Evolutionary conservation across 2,113 vertebrate species (phyloP).

Genomic region (Corythoichthys intestinalis): DNA sequence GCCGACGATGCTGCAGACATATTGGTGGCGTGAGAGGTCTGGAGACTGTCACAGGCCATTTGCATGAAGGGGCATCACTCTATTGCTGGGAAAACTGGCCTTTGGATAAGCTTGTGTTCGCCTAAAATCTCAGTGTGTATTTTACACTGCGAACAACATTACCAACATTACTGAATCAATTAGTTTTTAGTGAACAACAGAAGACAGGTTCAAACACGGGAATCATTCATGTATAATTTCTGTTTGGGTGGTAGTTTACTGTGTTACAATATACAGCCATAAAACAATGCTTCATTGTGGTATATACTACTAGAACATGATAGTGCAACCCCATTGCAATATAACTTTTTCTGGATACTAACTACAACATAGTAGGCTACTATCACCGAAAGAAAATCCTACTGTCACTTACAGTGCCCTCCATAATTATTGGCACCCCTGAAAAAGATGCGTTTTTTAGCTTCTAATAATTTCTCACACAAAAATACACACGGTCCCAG

Average conservation of each 20-base stretch:
- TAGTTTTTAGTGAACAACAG: too few relatives aligned
- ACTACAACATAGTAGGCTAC: neutral
- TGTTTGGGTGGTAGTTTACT: too few relatives aligned
- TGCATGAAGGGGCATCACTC: neutral
- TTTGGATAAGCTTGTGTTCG: neutral
- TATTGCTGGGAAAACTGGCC: neutral
- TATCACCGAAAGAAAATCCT: neutral
- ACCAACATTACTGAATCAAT: neutral
- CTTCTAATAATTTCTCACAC: too few relatives aligned
- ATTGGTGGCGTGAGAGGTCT: neutral
- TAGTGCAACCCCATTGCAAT: neutral
- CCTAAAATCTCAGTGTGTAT: neutral
- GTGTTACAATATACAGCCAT: too few relatives aligned
- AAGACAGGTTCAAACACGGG: too few relatives aligned
- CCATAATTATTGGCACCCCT: too few relatives aligned
- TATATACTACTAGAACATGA: neutral
- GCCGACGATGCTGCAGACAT: neutral
- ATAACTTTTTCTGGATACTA: neutral
- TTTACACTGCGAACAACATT: neutral
- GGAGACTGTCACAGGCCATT: neutral
- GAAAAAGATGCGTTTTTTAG: too few relatives aligned
- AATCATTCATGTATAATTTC: too few relatives aligned
- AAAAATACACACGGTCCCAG: too few relatives aligned
- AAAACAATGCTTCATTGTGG: too few relatives aligned
- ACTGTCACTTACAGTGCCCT: neutral